Evolutionary conservation across 2,888 invertebrate genomes (phyloP).

Genomic region (Pterostichus madidus): DNA sequence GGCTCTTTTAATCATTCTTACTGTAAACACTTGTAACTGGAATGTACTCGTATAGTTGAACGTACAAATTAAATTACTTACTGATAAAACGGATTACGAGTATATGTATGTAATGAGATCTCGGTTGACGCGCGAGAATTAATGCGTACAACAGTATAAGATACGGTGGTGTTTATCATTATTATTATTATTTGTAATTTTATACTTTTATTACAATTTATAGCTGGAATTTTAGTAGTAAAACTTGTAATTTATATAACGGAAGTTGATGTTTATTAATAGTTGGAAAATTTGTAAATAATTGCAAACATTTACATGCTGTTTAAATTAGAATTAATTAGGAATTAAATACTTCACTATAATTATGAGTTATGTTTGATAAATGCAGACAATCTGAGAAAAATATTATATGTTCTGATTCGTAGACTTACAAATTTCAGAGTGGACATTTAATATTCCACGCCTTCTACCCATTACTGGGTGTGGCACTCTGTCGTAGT

Average conservation of each 20-base stretch:
- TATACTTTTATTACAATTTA: conserved; percentile 1
- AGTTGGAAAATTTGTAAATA: conserved; percentile 10
- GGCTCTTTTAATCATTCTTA: conserved; percentile 7
- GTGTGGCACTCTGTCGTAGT: too few relatives aligned
- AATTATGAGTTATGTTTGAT: too few relatives aligned
- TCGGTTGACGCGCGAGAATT: background rate
- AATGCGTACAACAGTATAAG: background rate
- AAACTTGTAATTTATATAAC: conserved; percentile 2
- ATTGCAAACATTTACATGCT: conserved; percentile 33
- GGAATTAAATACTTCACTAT: background rate
- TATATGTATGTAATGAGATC: conserved; percentile 13
- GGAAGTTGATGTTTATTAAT: conserved; percentile 27
- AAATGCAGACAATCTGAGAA: too few relatives aligned
- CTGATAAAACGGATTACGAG: conserved; percentile 5
- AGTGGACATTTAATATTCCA: too few relatives aligned
- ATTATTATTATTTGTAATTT: conserved; percentile 40
- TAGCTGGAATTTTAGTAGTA: conserved; percentile 8
- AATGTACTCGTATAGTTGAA: conserved; percentile 3
- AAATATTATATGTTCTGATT: too few relatives aligned
- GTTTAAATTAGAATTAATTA: conserved; percentile 10
- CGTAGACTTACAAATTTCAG: too few relatives aligned
- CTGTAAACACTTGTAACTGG: conserved; percentile 23
- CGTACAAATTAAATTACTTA: conserved; percentile 33
- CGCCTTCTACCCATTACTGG: too few relatives aligned
- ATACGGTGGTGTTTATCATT: too few relatives aligned